These are phyloP conservation scores for Sepiola atlantica DNA, from an alignment of 2,888 invertebrate species.

Conservation along the genomic window DNA sequence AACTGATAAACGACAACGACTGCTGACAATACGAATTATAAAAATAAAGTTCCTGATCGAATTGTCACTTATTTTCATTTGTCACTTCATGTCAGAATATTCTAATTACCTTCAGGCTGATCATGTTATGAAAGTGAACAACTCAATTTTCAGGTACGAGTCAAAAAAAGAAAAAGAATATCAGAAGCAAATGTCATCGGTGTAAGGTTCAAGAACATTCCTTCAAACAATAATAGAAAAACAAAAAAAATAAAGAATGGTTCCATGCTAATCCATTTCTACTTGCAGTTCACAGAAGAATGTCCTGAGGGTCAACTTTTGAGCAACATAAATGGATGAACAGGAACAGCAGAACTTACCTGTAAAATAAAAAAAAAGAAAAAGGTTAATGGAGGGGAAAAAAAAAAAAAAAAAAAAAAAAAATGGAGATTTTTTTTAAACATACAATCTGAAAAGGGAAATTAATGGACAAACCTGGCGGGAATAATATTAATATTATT, in stretches of 20 bases:
- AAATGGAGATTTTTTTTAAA: not conserved
- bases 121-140: not conserved
- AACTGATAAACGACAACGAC: not conserved
- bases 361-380: not conserved
- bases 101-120: not conserved
- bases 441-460: not conserved
- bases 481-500: too few species aligned
- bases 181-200: not conserved
- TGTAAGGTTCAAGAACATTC: not conserved
- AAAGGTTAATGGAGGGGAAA: too few species aligned
- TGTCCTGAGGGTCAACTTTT: not conserved
- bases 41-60: not conserved
- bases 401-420: not conserved
- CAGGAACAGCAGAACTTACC: not conserved
- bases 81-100: not conserved
- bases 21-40: not conserved
- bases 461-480: not conserved
- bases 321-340: not conserved
- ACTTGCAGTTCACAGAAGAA: not conserved
- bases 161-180: not conserved
- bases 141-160: not conserved
- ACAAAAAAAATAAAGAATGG: not conserved
- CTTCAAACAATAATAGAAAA: not conserved
- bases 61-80: slow-evolving; percentile 4
- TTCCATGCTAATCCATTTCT: not conserved